Percentiles rank a stretch among this genome's conserved stretches.
Conservation (phyloP, 2,113 vertebrate species). For the Balaenoptera acutorostrata region DNA sequence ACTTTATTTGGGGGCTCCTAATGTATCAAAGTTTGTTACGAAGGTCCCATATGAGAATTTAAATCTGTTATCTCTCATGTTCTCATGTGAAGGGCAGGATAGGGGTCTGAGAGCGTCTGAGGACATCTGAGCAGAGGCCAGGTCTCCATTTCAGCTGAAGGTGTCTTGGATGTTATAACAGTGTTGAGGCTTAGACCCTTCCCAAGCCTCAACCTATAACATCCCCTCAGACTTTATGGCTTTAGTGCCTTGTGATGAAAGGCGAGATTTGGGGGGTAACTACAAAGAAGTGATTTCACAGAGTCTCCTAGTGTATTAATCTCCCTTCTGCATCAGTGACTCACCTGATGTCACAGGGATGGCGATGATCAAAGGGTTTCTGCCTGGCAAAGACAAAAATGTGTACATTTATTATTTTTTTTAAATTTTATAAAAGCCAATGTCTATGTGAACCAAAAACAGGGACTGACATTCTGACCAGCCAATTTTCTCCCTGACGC, state of each 20-base stretch:
- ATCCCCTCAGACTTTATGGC: background rate
- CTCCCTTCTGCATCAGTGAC: slow-evolving; percentile 16
- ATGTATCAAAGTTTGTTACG: background rate
- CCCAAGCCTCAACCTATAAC: background rate
- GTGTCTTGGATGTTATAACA: background rate
- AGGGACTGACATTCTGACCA: slow-evolving; percentile 55
- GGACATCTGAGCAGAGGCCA: background rate
- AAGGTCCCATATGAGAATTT: background rate
- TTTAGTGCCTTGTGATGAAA: background rate
- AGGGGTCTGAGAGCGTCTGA: background rate
- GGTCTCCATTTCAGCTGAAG: background rate
- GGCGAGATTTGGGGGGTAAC: background rate
- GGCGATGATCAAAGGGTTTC: slow-evolving; percentile 7
- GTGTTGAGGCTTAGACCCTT: background rate
- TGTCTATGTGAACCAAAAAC: slow-evolving; percentile 33
- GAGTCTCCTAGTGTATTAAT: background rate
- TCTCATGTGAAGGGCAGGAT: background rate
- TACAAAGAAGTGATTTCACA: slow-evolving; percentile 11
- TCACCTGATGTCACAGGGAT: background rate
- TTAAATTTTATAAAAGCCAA: slow-evolving; percentile 46
- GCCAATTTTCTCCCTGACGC: slow-evolving; percentile 61
- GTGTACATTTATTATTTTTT: background rate
- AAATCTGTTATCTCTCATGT: background rate
- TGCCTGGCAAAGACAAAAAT: slow-evolving; percentile 14
- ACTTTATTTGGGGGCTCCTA: background rate